Conservation (phyloP, 2,797 vertebrate genomes). For the Hoplostethus atlanticus region DNA sequence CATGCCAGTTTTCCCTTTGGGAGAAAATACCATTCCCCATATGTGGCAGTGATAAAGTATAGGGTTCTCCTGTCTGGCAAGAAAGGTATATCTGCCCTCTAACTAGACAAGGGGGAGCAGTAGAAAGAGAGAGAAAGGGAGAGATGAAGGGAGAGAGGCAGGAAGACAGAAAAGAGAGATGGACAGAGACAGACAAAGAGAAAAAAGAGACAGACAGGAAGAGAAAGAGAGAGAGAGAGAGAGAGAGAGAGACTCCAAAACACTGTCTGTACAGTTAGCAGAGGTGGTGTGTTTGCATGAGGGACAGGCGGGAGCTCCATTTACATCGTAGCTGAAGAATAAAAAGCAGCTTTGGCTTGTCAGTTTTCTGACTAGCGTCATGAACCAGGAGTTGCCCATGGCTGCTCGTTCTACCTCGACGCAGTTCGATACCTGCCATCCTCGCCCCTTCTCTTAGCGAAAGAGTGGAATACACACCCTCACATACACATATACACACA, state of each 20-base stretch:
- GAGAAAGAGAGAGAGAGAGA: conserved; percentile 11
- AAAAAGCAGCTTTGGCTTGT: conserved; percentile 82
- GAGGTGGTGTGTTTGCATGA: conserved; percentile 68
- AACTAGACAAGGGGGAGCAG: conserved; percentile 75
- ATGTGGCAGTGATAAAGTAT: conserved; percentile 73
- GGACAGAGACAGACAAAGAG: not conserved
- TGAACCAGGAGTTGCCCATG: conserved; percentile 80
- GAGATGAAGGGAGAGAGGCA: conserved; percentile 10
- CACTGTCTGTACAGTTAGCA: conserved; percentile 51
- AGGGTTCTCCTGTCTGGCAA: conserved; percentile 63
- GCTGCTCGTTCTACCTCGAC: conserved; percentile 76
- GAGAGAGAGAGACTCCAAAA: conserved; percentile 46
- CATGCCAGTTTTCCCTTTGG: conserved; percentile 67
- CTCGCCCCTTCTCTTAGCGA: conserved; percentile 41
- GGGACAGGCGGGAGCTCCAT: conserved; percentile 63
- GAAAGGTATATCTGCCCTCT: conserved; percentile 71
- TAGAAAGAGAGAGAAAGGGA: conserved; percentile 28
- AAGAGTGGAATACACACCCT: conserved; percentile 30
- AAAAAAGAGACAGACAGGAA: conserved; percentile 21
- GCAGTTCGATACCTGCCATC: conserved; percentile 74
- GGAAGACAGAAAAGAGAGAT: conserved; percentile 2
- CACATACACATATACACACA: conserved; percentile 31
- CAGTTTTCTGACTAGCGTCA: conserved; percentile 84
- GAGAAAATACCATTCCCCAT: conserved; percentile 70
- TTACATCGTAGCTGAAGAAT: conserved; percentile 75